Percentiles rank a stretch among this genome's conserved stretches.
These are phyloP conservation scores for Ectropis crepuscularia DNA, from an alignment of 2,888 invertebrate genomes.

Conservation along the genomic window DNA sequence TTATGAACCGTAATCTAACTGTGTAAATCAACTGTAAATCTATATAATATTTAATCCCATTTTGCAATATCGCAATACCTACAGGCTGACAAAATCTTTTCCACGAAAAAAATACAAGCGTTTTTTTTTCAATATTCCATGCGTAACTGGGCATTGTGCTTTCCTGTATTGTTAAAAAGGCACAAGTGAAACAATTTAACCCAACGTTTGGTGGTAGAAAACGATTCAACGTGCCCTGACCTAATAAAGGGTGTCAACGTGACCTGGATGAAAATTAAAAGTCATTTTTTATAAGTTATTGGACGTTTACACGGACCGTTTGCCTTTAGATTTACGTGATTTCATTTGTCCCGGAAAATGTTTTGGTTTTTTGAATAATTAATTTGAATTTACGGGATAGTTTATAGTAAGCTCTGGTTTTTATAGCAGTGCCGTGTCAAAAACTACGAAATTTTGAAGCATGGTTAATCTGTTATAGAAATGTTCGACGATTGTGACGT, in stretches of 20 bases:
- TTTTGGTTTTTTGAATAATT: slow-evolving; percentile 2
- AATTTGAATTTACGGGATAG: too few relatives aligned
- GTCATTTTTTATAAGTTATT: slow-evolving; percentile 53
- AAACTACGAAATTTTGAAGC: too few relatives aligned
- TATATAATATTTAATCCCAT: too few relatives aligned
- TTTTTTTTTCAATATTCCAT: not conserved
- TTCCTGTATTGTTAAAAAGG: slow-evolving; percentile 6
- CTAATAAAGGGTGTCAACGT: slow-evolving; percentile 51
- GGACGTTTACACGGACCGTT: slow-evolving; percentile 37
- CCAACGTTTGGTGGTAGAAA: slow-evolving; percentile 48
- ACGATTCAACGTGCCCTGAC: slow-evolving; percentile 52
- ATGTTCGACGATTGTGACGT: too few relatives aligned
- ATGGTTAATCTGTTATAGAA: too few relatives aligned
- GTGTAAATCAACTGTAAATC: too few relatives aligned
- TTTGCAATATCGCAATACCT: too few relatives aligned
- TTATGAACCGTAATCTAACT: too few relatives aligned
- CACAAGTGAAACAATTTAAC: slow-evolving; percentile 28
- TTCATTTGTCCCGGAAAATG: slow-evolving; percentile 13
- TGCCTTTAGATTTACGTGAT: slow-evolving; percentile 23
- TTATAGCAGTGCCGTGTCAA: too few relatives aligned
- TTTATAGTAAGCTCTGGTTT: too few relatives aligned
- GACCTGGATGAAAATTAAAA: slow-evolving; percentile 59
- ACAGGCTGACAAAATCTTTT: too few relatives aligned
- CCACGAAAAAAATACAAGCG: too few relatives aligned
- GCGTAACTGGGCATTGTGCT: not conserved